phyloP scores from a whole-genome alignment of 2,113 vertebrate species.

The Daubentonia madagascariensis region DNA sequence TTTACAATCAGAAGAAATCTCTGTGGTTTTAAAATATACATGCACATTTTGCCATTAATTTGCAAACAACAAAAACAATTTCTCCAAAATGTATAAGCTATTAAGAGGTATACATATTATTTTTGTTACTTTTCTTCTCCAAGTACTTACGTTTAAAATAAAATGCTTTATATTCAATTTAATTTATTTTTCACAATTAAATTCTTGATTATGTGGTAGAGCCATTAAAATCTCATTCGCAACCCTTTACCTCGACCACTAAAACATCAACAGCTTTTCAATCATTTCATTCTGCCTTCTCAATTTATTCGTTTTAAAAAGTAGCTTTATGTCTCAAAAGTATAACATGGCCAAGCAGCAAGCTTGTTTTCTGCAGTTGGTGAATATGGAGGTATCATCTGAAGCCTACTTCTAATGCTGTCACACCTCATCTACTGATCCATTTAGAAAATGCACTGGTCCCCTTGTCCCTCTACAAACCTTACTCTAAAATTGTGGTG shows the following conservation, averaged over 20 bases:
- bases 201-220: background rate
- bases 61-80: slow-evolving; percentile 11
- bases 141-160: background rate
- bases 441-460: background rate
- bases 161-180: background rate
- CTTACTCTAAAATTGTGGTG: background rate
- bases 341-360: background rate
- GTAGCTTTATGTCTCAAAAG: background rate
- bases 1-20: background rate
- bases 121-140: background rate
- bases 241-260: background rate
- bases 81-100: background rate
- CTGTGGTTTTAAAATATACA: background rate
- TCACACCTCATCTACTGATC: background rate
- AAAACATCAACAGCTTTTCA: background rate
- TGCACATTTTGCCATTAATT: background rate
- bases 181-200: background rate
- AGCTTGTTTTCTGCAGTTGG: background rate
- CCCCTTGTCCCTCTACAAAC: background rate
- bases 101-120: background rate
- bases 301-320: background rate
- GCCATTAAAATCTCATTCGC: background rate
- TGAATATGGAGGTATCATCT: background rate
- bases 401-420: background rate
- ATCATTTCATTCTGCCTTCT: background rate